Percentiles rank a stretch among this genome's conserved stretches.
These are phyloP conservation scores for Hexactinellida sp. DNA, from an alignment of 37 sponge, comb jelly and placozoan species.

Conservation along the genomic window DNA sequence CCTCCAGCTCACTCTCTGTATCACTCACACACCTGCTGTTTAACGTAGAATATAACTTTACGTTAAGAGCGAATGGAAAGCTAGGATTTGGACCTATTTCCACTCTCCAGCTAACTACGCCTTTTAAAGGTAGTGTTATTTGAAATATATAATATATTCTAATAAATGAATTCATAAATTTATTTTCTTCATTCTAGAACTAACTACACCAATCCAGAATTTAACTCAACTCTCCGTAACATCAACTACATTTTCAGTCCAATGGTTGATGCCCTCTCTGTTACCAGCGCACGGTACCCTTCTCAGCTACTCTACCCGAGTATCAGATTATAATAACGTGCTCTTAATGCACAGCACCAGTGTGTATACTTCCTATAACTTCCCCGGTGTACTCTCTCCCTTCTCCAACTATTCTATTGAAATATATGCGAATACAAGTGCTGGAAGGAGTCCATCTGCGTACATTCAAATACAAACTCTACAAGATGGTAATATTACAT, in stretches of 20 bases:
- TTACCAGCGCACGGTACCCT: background rate
- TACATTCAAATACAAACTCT: background rate
- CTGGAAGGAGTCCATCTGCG: background rate
- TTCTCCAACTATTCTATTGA: background rate
- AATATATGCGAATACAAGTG: slow-evolving; percentile 1
- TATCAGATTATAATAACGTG: background rate
- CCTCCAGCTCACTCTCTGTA: background rate
- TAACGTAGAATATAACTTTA: background rate
- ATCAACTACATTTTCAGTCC: background rate
- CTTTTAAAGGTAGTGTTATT: background rate
- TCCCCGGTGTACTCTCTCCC: background rate
- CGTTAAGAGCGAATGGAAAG: background rate
- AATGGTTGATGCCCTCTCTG: background rate
- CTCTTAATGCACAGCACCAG: background rate
- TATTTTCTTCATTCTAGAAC: background rate
- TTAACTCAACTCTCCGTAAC: background rate
- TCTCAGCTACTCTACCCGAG: background rate
- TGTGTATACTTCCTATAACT: background rate
- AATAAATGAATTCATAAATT: background rate
- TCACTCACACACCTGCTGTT: background rate
- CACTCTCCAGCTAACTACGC: background rate
- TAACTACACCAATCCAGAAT: background rate
- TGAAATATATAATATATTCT: background rate
- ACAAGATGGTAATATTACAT: slow-evolving; percentile 9
- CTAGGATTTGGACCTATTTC: background rate